These are phyloP conservation scores for Pheosia gnoma DNA, from an alignment of 2,888 invertebrate species.

Conservation along the genomic window DNA sequence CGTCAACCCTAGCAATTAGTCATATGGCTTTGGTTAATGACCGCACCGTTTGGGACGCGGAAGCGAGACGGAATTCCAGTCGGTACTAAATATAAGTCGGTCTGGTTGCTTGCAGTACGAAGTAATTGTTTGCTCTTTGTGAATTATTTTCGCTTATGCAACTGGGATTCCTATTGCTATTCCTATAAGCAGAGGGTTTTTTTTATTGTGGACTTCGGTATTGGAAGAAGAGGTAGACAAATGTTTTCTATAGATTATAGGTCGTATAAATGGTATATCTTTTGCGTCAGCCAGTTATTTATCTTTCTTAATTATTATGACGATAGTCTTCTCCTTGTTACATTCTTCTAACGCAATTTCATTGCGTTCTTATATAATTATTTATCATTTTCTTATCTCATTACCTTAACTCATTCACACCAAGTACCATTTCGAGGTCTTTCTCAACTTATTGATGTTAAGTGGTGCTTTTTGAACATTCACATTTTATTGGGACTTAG, in stretches of 20 bases:
- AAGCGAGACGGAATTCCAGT: conserved; percentile 37
- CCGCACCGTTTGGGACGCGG: conserved; percentile 32
- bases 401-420: neutral
- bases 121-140: conserved; percentile 26
- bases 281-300: too few species aligned
- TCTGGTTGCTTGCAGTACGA: conserved; percentile 32
- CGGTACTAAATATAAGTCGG: conserved; percentile 40
- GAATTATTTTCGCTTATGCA: conserved; percentile 29
- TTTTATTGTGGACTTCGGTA: neutral
- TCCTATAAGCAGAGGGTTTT: neutral
- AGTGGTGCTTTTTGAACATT: conserved; percentile 22
- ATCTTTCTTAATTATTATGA: too few species aligned
- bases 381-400: neutral
- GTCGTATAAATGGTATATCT: too few species aligned
- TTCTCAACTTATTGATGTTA: conserved; percentile 20
- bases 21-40: conserved; percentile 39
- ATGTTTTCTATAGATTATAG: too few species aligned
- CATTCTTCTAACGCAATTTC: neutral
- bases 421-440: neutral
- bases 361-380: neutral
- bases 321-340: neutral
- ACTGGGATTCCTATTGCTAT: conserved; percentile 21
- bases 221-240: too few species aligned
- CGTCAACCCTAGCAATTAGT: conserved; percentile 47
- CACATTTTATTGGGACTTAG: conserved; percentile 11